Percentiles rank a stretch among this genome's conserved stretches.
phyloP scores from a whole-genome alignment of 2,797 vertebrate species.

The Clamator glandarius region DNA sequence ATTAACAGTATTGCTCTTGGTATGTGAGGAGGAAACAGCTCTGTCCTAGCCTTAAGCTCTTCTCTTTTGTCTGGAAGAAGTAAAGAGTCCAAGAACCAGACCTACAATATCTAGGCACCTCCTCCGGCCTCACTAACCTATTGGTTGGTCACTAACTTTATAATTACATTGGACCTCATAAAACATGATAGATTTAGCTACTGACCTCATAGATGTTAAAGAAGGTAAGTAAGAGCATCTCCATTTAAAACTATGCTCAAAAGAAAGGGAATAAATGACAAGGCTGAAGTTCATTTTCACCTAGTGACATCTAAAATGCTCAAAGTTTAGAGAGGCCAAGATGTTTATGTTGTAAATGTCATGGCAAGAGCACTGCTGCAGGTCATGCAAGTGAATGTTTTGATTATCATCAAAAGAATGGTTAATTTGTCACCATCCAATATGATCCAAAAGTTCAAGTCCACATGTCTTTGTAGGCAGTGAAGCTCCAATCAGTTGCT shows the following conservation, averaged over 20 bases:
- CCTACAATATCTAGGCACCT: background rate
- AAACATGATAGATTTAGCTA: background rate
- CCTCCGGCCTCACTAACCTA: background rate
- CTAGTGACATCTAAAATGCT: background rate
- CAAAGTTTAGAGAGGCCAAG: background rate
- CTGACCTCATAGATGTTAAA: background rate
- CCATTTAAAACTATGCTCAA: background rate
- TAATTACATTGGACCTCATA: background rate
- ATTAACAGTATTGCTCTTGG: background rate
- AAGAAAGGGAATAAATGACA: background rate
- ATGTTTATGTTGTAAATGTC: background rate
- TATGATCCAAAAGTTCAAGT: background rate
- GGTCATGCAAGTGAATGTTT: background rate
- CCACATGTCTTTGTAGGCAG: rapidly evolving
- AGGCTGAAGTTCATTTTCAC: background rate
- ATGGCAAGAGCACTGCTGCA: background rate
- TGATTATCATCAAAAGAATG: background rate
- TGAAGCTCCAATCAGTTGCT: background rate
- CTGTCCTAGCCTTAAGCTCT: background rate
- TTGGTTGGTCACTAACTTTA: background rate
- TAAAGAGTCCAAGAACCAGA: background rate
- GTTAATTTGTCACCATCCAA: background rate
- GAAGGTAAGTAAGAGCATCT: background rate
- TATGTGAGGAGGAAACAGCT: rapidly evolving
- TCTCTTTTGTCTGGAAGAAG: background rate